These are phyloP conservation scores for Lagopus muta DNA, from an alignment of 2,113 vertebrate genomes.

Conservation along the genomic window DNA sequence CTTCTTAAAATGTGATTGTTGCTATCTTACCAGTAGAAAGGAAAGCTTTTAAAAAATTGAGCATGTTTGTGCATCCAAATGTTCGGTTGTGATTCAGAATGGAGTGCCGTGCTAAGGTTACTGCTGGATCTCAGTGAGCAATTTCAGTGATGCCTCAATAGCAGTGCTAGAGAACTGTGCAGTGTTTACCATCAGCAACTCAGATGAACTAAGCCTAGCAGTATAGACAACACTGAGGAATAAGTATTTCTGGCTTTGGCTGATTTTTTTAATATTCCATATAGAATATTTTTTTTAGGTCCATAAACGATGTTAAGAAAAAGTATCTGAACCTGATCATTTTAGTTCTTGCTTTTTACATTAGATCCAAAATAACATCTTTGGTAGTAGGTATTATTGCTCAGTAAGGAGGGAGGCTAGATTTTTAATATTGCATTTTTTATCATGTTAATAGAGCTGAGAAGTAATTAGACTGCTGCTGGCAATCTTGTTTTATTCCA, in stretches of 20 bases:
- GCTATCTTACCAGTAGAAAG: background rate
- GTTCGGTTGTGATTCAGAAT: background rate
- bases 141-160: background rate
- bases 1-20: background rate
- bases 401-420: background rate
- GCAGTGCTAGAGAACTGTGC: no score
- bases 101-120: background rate
- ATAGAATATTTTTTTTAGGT: no score
- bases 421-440: conserved; percentile 28
- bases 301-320: no score
- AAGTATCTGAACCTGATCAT: no score
- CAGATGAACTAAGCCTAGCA: background rate
- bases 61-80: background rate
- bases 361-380: background rate
- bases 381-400: background rate
- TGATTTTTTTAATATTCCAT: background rate
- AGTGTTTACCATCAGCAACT: background rate
- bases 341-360: background rate
- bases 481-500: conserved; percentile 51
- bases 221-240: background rate
- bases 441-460: conserved; percentile 30
- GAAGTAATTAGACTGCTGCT: conserved; percentile 55
- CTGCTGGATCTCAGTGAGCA: background rate
- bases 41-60: background rate
- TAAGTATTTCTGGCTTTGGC: background rate